Conservation (phyloP, 2,888 invertebrate genomes). For the Cantharis lateralis region DNA sequence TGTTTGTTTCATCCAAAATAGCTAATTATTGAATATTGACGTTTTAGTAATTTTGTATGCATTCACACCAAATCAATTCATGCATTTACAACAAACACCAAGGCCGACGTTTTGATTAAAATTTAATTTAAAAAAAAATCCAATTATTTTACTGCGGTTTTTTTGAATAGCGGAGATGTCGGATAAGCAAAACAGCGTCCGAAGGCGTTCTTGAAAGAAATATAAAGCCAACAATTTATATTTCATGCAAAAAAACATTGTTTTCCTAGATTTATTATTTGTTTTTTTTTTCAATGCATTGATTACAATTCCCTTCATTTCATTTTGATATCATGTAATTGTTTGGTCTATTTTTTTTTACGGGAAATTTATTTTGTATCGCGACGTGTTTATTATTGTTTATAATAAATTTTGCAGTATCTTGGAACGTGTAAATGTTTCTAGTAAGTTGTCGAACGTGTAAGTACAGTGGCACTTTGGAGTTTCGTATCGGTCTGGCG, state of each 20-base stretch:
- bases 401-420: neutral
- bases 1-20: neutral
- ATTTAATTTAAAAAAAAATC: neutral
- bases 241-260: neutral
- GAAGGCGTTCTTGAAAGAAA: neutral
- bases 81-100: neutral
- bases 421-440: neutral
- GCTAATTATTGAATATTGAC: neutral
- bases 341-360: neutral
- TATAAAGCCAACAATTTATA: neutral
- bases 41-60: neutral
- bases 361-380: too few relatives aligned
- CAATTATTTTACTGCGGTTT: neutral
- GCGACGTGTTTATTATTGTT: neutral
- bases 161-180: neutral
- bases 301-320: neutral
- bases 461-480: conserved; percentile 7
- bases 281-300: neutral
- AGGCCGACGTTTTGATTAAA: neutral
- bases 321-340: neutral
- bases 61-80: neutral
- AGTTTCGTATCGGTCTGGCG: conserved; percentile 39
- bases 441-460: neutral
- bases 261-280: neutral
- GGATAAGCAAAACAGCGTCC: neutral